A percentile compares a stretch with the other conserved stretches of the same genome.
Conservation (phyloP, 2,888 invertebrate species). For the Tetanocera ferruginea region DNA sequence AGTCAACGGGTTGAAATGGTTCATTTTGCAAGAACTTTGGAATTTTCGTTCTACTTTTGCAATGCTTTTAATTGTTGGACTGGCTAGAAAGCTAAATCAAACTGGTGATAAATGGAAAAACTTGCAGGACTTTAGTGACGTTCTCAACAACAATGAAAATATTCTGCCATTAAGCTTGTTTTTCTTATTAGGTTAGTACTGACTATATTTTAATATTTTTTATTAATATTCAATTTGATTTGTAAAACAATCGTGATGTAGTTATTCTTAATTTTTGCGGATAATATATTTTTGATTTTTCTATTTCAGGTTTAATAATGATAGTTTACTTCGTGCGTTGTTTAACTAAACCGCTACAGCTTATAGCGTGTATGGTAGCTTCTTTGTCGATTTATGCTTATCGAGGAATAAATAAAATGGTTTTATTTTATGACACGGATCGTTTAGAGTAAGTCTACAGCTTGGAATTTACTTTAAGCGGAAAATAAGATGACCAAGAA, state of each 20-base stretch:
- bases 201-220: background rate
- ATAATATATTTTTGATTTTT: background rate
- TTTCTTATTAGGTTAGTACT: conserved; percentile 53
- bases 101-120: conserved; percentile 90
- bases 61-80: conserved; percentile 67
- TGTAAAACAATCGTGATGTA: too few species aligned
- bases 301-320: conserved; percentile 51
- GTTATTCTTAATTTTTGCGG: too few species aligned
- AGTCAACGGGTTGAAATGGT: background rate
- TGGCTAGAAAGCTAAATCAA: conserved; percentile 83
- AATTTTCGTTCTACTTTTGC: conserved; percentile 27
- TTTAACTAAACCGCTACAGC: conserved; percentile 50
- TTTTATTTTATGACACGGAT: conserved; percentile 49
- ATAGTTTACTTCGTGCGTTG: conserved; percentile 46
- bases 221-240: background rate
- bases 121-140: conserved; percentile 81
- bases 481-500: background rate
- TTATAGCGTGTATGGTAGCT: conserved; percentile 52
- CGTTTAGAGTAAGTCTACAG: conserved; percentile 47
- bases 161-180: conserved; percentile 70
- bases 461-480: background rate
- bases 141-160: conserved; percentile 71
- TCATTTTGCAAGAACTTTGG: conserved; percentile 46
- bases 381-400: conserved; percentile 56
- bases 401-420: conserved; percentile 51